These are phyloP conservation scores for Enteromius radiatus DNA, from an alignment of 2,797 vertebrate species.

Conservation along the genomic window DNA sequence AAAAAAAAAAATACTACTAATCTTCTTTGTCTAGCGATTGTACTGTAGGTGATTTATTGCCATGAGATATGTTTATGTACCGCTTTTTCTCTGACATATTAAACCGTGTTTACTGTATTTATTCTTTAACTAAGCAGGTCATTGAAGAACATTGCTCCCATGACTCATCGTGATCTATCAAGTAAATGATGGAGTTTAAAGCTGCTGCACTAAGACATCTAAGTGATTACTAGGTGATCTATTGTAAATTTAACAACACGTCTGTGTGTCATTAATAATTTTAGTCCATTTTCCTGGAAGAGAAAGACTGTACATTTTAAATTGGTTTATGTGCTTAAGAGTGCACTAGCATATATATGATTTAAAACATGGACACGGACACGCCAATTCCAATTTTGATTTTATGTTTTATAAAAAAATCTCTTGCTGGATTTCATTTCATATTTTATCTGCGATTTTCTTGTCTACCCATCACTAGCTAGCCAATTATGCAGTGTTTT, in stretches of 20 bases:
- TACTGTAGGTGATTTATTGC: not conserved
- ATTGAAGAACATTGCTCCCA: constrained; percentile 1
- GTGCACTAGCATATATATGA: not conserved
- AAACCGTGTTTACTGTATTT: not conserved
- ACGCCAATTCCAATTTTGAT: not conserved
- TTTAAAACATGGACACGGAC: not conserved
- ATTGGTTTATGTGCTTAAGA: not conserved
- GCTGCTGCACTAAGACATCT: not conserved
- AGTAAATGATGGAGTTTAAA: not conserved
- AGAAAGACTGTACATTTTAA: not conserved
- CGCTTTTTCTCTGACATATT: not conserved
- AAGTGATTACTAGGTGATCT: not conserved
- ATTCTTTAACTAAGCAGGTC: not conserved
- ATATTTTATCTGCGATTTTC: not conserved
- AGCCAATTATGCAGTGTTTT: not conserved
- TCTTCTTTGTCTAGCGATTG: not conserved
- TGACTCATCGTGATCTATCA: not conserved
- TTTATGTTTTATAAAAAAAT: not conserved
- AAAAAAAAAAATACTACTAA: not conserved
- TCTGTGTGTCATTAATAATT: not conserved
- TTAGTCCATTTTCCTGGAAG: not conserved
- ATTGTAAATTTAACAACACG: not conserved
- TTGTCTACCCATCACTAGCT: not conserved
- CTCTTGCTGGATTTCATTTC: not conserved
- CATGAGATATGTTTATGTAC: not conserved